Base-by-base conservation (phyloP, 2,113 vertebrate species). In the Nesogale talazaci region DNA sequence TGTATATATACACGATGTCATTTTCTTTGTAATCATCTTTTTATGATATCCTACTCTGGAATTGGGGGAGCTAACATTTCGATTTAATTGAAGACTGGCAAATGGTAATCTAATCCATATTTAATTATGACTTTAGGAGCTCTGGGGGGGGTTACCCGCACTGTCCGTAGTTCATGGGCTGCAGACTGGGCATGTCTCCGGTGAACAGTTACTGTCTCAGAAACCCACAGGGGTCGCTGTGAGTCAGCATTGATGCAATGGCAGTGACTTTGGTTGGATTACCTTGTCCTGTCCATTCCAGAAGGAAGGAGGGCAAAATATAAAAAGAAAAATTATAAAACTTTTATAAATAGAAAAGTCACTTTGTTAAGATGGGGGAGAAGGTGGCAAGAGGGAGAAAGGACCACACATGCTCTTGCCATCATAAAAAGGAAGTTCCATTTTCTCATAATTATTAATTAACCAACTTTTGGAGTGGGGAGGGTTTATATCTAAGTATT, bases 1-100 rank as follows among this genome's bases (percentile, higher is more conserved):
- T 46, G 42, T 46, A 10, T 46, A 46, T 46, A 46, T 46, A 52
- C 6, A 0, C 29, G 9, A 65, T 72, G 38, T 83, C 36, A 83
- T 67, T 92, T 90, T 80, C 84, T 56, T 74, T 84, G 36, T 25
- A 86, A 57, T 31, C 52, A 70, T 40, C 34, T 89, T 85, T 80
- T 38, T 7, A 77, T 46, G 29, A 74, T 63, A 34, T n/a, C 10
- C 11, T 88, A 46, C n/a, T 80, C 46, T 90, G 59, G 23, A 87
- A 75, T 80, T 17, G 46, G 70, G 83, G n/a, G 83, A 27, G 83
- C 29, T 76, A 72, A 81, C 19, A 82, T 65, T 78, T 14, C 40
- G 81, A 70, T 77, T 6, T 29, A 84, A 80, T 29, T 19, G 27
- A 87, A 70, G 38, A 36, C 12, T 12, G 23, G 38, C 38, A 1